Conservation (phyloP, 2,888 invertebrate species). For the Lasioglossum morio region DNA sequence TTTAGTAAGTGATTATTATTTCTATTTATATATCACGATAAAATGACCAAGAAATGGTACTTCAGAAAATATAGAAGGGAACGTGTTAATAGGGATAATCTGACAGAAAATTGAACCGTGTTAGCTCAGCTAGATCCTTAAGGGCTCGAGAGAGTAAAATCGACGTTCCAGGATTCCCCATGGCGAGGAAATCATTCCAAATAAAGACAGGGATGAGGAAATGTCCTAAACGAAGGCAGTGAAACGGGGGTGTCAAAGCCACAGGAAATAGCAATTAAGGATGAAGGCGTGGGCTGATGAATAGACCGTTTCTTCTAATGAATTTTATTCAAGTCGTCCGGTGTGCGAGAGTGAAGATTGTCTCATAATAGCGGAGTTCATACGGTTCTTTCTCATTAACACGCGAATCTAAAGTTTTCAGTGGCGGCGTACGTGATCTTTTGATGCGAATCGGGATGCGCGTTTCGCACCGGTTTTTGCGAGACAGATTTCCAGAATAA, state of each 20-base stretch:
- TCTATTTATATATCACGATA: not conserved
- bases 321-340: not conserved
- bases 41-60: not conserved
- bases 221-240: not conserved
- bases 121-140: not conserved
- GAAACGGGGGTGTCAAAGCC: not conserved
- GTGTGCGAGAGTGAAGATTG: not conserved
- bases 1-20: no score
- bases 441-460: not conserved
- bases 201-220: not conserved
- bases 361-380: not conserved
- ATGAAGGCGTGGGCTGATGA: not conserved
- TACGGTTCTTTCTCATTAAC: conserved; percentile 14
- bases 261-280: not conserved
- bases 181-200: not conserved
- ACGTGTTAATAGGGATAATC: not conserved
- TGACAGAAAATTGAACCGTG: no score
- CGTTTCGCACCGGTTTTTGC: not conserved
- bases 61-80: not conserved
- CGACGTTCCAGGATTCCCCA: not conserved
- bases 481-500: conserved; percentile 6
- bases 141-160: not conserved
- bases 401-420: not conserved
- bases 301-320: not conserved
- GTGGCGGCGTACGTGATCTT: not conserved